Evolutionary conservation across 2,888 invertebrate species (phyloP).

Genomic region (Neuroscelio doddi): DNA sequence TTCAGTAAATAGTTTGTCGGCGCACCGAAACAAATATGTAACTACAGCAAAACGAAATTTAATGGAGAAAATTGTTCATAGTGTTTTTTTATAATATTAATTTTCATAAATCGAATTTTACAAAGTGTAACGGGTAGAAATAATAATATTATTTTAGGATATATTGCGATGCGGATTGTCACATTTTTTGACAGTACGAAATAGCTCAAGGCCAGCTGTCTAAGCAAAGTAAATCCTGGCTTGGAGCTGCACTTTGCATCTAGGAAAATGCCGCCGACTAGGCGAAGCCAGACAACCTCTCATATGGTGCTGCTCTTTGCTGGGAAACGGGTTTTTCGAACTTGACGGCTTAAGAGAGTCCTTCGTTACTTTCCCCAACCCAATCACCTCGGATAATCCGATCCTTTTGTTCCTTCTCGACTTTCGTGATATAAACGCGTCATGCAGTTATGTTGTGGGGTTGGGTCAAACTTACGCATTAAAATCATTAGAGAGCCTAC

Average conservation of each 20-base stretch:
- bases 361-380: constrained; percentile 58
- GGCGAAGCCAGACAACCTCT: constrained; percentile 1
- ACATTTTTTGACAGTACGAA: background rate
- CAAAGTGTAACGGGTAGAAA: no score
- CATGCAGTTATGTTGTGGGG: background rate
- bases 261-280: no score
- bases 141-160: no score
- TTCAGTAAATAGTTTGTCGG: no score
- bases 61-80: no score
- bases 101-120: no score
- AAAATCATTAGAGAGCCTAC: no score
- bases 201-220: constrained; percentile 1
- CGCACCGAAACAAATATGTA: no score
- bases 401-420: constrained; percentile 36
- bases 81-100: no score
- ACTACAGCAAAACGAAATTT: no score
- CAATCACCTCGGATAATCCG: constrained; percentile 57
- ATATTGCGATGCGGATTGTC: no score
- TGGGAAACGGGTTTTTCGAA: constrained; percentile 47
- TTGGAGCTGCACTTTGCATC: background rate
- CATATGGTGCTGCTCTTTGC: constrained; percentile 20
- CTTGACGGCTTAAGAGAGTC: constrained; percentile 55
- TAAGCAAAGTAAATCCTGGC: constrained; percentile 2
- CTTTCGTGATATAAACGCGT: constrained; percentile 14
- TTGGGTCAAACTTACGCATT: no score